Evolutionary conservation across 2,113 vertebrate genomes (phyloP).

Genomic region (Bucco capensis): DNA sequence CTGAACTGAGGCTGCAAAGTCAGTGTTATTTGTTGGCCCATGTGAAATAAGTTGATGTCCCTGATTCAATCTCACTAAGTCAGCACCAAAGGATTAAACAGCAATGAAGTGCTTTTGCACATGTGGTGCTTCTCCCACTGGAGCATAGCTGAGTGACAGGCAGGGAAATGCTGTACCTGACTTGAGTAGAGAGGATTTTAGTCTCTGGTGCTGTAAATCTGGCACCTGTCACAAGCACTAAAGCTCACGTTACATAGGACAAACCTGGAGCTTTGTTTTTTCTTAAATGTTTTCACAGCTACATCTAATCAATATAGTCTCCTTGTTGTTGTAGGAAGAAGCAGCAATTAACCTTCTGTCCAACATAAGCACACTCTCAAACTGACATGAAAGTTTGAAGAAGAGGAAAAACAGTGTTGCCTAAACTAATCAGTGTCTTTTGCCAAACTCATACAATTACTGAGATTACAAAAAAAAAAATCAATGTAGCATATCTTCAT

Average conservation of each 20-base stretch:
- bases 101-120: slow-evolving; percentile 21
- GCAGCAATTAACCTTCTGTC: slow-evolving; percentile 38
- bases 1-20: neutral
- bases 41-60: neutral
- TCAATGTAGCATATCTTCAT: neutral
- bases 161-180: neutral
- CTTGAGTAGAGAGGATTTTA: neutral
- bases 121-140: slow-evolving; percentile 43
- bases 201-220: slow-evolving; percentile 40
- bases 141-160: slow-evolving; percentile 36
- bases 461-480: neutral
- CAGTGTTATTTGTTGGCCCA: neutral
- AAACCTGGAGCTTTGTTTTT: slow-evolving; percentile 27
- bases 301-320: slow-evolving; percentile 43
- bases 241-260: slow-evolving; percentile 37
- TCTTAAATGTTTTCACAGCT: slow-evolving; percentile 39
- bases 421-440: slow-evolving; percentile 10
- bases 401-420: neutral
- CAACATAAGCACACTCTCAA: neutral
- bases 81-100: slow-evolving; percentile 46
- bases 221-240: slow-evolving; percentile 51
- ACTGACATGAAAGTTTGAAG: neutral
- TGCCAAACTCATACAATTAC: neutral
- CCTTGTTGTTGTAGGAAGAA: slow-evolving; percentile 26
- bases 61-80: slow-evolving; percentile 4